Evolutionary conservation across 2,888 invertebrate genomes (phyloP), one percentile per base, ranked within the genome.

Genomic region (Onchidella celtica): DNA sequence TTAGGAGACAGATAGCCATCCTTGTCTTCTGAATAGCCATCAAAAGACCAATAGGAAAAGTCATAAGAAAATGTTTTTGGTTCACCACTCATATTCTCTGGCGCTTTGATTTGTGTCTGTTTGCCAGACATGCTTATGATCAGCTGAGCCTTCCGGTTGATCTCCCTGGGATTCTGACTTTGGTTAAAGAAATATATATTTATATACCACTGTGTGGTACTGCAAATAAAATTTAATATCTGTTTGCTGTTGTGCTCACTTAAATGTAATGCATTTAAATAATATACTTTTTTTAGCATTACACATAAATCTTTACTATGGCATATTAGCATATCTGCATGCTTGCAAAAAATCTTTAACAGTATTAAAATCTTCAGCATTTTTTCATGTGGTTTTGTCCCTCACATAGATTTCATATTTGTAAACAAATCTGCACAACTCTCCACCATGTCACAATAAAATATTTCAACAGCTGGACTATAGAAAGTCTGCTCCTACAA

Each of bases 31-130:
- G 75, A 89, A 84, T 84, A 92, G 0, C 88, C 90, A 85, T 92
- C 91, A 87, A 92, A 92, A 74, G 92, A 92, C 92, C 92, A 92
- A 86, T 92, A 92, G 0, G 92, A 92, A 73, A 87, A 89, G 75
- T 92, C 92, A 87, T 91, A 92, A 6, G 91, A 86, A 88, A 92
- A 92, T 40, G 85, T 82, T 70, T 88, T 87, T 24, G 89, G 89
- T 34, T 88, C 89, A 17, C 83, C 86, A 24, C 81, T 87, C 68
- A 85, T 77, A 47, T 91, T 87, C 21, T 89, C 88, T 1, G 93
- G 93, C 76, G 92, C 88, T 68, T 85, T 87, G 55, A 92, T 91
- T 34, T 85, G 84, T 4, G 93, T 93, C 2, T 87, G 86, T 47
- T 88, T 86, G 4, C 91, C 91, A 75, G 83, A 79, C 93, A 93